Conservation (phyloP, 2,113 vertebrate genomes). For the Canis aureus region DNA sequence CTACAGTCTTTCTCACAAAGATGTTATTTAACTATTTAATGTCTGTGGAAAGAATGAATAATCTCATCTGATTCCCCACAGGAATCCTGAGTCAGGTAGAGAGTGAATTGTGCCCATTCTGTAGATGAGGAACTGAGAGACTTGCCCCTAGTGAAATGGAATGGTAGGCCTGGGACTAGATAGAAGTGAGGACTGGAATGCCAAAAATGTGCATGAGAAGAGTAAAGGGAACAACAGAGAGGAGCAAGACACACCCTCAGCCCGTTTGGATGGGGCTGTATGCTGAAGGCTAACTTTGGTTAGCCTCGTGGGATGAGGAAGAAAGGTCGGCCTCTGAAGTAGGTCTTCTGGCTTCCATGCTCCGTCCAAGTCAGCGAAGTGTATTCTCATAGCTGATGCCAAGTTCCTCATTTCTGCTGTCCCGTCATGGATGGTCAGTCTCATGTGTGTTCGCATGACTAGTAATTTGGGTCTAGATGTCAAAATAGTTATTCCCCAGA, state of each 20-base stretch:
- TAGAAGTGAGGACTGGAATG: too few species aligned
- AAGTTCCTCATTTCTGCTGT: not conserved
- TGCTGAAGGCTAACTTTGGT: not conserved
- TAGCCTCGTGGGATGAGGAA: too few species aligned
- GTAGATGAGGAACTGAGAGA: not conserved
- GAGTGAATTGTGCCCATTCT: not conserved
- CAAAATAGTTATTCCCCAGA: not conserved
- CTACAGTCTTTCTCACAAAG: not conserved
- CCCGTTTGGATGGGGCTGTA: accelerated
- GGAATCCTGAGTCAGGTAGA: not conserved
- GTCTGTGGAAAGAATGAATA: not conserved
- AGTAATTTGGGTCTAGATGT: not conserved
- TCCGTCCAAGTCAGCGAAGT: accelerated
- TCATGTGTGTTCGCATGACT: not conserved
- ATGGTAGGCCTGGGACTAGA: not conserved
- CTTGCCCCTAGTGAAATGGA: not conserved
- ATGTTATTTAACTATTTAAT: not conserved
- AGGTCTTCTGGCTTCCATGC: not conserved
- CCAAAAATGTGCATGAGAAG: not conserved
- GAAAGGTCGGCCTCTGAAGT: not conserved
- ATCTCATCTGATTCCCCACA: not conserved
- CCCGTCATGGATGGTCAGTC: not conserved
- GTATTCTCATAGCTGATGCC: not conserved
- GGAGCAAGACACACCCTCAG: not conserved
- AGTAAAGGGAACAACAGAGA: not conserved